Evolutionary conservation across 2,113 vertebrate genomes (phyloP).

Genomic region (Labrus mixtus): DNA sequence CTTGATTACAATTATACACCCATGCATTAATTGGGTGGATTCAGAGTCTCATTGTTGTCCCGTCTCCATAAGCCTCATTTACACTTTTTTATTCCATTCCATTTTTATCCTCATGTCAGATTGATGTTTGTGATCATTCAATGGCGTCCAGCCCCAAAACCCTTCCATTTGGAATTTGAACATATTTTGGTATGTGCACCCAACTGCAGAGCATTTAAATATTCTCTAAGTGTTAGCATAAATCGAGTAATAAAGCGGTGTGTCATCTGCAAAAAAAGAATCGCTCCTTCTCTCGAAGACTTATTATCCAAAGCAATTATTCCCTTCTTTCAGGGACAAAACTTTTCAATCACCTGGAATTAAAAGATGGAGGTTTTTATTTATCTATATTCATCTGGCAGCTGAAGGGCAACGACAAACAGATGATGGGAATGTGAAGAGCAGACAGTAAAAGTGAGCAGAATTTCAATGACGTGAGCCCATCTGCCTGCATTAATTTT

Average conservation of each 20-base stretch:
- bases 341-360: conserved; percentile 71
- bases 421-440: conserved; percentile 67
- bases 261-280: conserved; percentile 18
- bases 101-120: conserved; percentile 46
- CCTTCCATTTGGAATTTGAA: conserved; percentile 27
- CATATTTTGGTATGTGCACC: neutral
- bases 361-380: conserved; percentile 60
- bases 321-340: conserved; percentile 25
- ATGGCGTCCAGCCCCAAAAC: conserved; percentile 36
- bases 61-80: conserved; percentile 51
- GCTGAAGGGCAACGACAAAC: conserved; percentile 74
- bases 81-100: conserved; percentile 41
- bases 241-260: neutral
- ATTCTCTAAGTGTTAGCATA: conserved; percentile 23
- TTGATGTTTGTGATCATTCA: conserved; percentile 26
- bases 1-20: conserved; percentile 23
- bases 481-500: conserved; percentile 80
- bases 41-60: conserved; percentile 41
- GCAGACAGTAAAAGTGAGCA: conserved; percentile 64
- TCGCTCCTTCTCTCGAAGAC: too few species aligned
- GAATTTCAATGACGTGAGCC: conserved; percentile 73
- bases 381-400: conserved; percentile 38
- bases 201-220: neutral
- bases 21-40: conserved; percentile 51
- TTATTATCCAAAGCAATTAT: neutral